Conservation (phyloP, 2,113 vertebrate genomes). For the Pomatostomus ruficeps region DNA sequence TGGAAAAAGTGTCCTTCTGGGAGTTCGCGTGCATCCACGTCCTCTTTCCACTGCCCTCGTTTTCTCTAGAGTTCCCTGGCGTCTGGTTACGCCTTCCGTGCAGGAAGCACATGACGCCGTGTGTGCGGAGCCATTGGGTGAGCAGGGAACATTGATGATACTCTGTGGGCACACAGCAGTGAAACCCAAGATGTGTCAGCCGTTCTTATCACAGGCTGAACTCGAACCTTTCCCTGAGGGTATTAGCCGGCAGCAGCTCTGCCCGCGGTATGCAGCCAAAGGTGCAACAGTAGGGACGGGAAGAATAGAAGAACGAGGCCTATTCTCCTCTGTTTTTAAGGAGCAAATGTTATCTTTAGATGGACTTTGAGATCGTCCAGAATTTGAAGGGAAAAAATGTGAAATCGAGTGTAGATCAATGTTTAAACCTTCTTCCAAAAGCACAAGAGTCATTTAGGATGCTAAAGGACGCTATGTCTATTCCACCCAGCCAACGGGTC, state of each 20-base stretch:
- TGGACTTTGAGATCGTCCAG: not conserved
- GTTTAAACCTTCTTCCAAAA: not conserved
- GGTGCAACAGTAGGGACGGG: not conserved
- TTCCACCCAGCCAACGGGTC: not conserved
- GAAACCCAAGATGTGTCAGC: not conserved
- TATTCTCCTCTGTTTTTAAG: not conserved
- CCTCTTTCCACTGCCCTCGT: constrained; percentile 1
- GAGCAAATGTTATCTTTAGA: not conserved
- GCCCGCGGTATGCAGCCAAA: not conserved
- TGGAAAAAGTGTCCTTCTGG: constrained; percentile 60
- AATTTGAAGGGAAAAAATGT: not conserved
- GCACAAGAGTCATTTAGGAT: not conserved
- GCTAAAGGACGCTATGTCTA: rapidly evolving
- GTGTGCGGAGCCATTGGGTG: not conserved
- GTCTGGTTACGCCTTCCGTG: not conserved
- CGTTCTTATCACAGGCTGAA: not conserved
- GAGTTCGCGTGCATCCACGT: not conserved
- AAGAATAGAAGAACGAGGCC: not conserved
- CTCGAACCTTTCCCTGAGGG: no score
- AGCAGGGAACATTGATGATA: not conserved
- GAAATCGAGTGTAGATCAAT: not conserved
- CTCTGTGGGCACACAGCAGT: not conserved
- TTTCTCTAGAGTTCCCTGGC: not conserved
- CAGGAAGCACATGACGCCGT: not conserved
- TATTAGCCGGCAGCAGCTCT: not conserved